Conservation (phyloP, 1,140 invertebrate species). For the Vanessa atalanta region DNA sequence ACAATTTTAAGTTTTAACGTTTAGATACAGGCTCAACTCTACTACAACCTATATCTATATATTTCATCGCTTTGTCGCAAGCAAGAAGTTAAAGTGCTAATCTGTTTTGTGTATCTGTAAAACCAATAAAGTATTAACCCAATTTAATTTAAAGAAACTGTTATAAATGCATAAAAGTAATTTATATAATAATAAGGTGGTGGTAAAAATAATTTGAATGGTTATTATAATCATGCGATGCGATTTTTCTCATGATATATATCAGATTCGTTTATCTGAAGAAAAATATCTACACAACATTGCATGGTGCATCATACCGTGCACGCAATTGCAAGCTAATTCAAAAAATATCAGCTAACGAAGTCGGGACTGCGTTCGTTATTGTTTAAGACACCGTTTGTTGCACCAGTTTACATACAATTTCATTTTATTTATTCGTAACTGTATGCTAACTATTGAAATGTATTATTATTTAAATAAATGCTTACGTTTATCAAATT, state of each 20-base stretch:
- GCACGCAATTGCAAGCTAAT: constrained; percentile 18
- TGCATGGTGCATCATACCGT: constrained; percentile 14
- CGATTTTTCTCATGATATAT: constrained; percentile 26
- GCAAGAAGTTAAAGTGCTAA: too few species aligned
- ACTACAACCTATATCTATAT: too few species aligned
- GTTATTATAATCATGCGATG: constrained; percentile 22
- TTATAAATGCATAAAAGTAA: neutral
- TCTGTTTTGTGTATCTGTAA: too few species aligned
- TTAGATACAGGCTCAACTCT: too few species aligned
- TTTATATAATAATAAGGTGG: neutral
- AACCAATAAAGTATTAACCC: too few species aligned
- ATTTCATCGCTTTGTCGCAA: too few species aligned
- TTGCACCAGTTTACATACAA: constrained; percentile 42
- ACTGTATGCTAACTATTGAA: neutral
- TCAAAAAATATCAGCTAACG: constrained; percentile 13
- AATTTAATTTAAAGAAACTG: too few species aligned
- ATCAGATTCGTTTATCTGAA: constrained; percentile 14
- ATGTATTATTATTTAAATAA: neutral
- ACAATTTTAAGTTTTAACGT: too few species aligned
- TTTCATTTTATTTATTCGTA: neutral
- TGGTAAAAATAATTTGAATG: neutral
- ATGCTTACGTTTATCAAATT: neutral
- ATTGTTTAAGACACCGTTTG: constrained; percentile 51
- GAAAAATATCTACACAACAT: constrained; percentile 19
- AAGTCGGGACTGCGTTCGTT: constrained; percentile 24